These are phyloP conservation scores for Drosophila melanica DNA, from an alignment of 1,140 invertebrate genomes.

Conservation along the genomic window DNA sequence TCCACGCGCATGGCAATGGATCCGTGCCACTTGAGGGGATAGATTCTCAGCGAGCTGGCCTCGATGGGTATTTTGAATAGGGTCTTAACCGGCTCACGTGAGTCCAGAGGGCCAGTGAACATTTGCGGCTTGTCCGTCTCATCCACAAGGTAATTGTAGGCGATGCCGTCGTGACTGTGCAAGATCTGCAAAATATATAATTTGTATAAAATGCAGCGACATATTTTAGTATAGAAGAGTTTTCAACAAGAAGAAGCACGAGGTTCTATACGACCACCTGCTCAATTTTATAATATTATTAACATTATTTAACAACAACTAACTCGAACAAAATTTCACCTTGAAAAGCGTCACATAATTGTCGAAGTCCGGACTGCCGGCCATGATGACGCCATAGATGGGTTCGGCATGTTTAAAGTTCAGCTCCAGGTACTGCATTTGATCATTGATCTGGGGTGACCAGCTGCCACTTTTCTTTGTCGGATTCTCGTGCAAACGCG, in stretches of 20 bases:
- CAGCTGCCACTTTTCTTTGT: slow-evolving; percentile 86
- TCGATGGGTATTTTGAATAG: slow-evolving; percentile 89
- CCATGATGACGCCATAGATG: slow-evolving; percentile 89
- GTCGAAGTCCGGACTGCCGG: slow-evolving; percentile 87
- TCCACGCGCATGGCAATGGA: slow-evolving; percentile 90
- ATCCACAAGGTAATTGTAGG: slow-evolving; percentile 85
- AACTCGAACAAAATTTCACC: slow-evolving; percentile 46
- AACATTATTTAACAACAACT: too few species aligned
- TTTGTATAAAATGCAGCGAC: too few species aligned
- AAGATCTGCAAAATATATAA: slow-evolving; percentile 84
- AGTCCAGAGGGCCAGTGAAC: slow-evolving; percentile 89
- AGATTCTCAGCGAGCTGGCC: slow-evolving; percentile 88
- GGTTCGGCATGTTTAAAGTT: slow-evolving; percentile 87
- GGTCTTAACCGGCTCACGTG: slow-evolving; percentile 86
- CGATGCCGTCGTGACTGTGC: slow-evolving; percentile 87
- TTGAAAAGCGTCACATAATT: slow-evolving; percentile 91
- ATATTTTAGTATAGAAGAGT: too few species aligned
- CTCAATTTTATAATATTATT: too few species aligned
- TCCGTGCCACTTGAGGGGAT: slow-evolving; percentile 90
- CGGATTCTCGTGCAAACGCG: slow-evolving; percentile 84
- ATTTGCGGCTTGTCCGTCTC: slow-evolving; percentile 85
- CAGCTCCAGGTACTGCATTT: slow-evolving; percentile 89
- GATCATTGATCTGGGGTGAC: slow-evolving; percentile 86
- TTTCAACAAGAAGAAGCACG: too few species aligned
- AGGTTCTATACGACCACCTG: too few species aligned